A percentile compares a stretch with the other conserved stretches of the same genome.
Conservation (phyloP, 2,888 invertebrate genomes). For the Drosophila lutescens region DNA sequence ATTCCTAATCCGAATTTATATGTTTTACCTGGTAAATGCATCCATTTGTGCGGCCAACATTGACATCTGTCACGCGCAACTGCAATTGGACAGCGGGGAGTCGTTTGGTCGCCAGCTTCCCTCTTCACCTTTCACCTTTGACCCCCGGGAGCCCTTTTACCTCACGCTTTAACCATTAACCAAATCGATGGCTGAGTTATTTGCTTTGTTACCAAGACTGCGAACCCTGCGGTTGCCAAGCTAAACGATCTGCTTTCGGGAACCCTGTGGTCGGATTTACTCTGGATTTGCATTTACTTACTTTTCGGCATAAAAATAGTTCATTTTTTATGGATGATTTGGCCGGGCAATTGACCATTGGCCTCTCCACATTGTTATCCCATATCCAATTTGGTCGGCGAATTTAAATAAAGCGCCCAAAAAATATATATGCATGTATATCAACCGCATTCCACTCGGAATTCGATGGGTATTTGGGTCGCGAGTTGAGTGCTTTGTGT, state of each 20-base stretch:
- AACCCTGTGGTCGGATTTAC: not conserved
- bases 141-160: not conserved
- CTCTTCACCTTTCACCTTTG: not conserved
- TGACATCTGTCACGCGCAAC: conserved; percentile 7
- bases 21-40: not conserved
- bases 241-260: not conserved
- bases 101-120: not conserved
- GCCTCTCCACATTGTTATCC: conserved; percentile 21
- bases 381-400: conserved; percentile 3
- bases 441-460: not conserved
- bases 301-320: conserved; percentile 14
- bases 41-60: not conserved
- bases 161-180: conserved; percentile 15
- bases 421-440: not conserved
- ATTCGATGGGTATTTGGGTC: conserved; percentile 3
- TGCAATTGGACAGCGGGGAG: conserved; percentile 1
- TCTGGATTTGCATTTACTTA: not conserved
- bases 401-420: conserved; percentile 8
- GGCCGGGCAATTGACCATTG: conserved; percentile 3
- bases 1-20: not conserved
- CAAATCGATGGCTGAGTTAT: conserved; percentile 3
- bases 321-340: conserved; percentile 27
- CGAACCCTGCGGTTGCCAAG: not conserved
- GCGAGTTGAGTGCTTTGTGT: conserved; percentile 11
- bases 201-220: not conserved